A percentile compares a stretch with the other conserved stretches of the same genome.
Conservation (phyloP, 1,140 invertebrate species). For the Schlechtendalia chinensis region DNA sequence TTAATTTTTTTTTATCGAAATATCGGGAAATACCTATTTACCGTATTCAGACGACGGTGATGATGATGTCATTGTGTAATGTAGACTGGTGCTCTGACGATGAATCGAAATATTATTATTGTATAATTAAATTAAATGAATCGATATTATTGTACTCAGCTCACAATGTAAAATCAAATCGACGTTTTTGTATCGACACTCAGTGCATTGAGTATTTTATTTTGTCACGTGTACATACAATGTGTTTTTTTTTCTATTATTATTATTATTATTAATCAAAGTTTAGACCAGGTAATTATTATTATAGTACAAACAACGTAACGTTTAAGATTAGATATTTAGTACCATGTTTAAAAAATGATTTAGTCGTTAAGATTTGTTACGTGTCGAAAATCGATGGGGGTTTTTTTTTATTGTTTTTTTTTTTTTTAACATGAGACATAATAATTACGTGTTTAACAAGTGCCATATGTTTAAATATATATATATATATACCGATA, state of each 20-base stretch:
- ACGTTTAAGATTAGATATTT: constrained; percentile 18
- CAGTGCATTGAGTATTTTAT: constrained; percentile 37
- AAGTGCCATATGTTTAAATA: constrained; percentile 45
- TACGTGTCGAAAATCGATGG: neutral
- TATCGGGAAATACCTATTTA: no score
- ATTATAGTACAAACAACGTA: constrained; percentile 44
- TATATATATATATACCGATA: no score
- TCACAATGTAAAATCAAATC: constrained; percentile 24
- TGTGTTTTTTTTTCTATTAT: constrained; percentile 30
- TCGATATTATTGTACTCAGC: constrained; percentile 27
- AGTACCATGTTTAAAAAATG: constrained; percentile 15
- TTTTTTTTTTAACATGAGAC: neutral
- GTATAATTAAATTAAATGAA: no score
- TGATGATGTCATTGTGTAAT: neutral
- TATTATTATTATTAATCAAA: constrained; percentile 33
- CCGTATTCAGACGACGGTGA: neutral
- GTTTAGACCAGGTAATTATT: constrained; percentile 33
- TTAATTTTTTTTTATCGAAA: no score
- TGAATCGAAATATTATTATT: constrained; percentile 1
- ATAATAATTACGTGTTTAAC: constrained; percentile 19
- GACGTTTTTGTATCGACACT: constrained; percentile 12
- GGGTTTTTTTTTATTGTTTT: constrained; percentile 19
- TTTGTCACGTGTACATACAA: constrained; percentile 19
- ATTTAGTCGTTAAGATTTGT: constrained; percentile 41
- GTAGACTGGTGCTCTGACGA: constrained; percentile 44